Percentiles rank a stretch among this genome's conserved stretches.
Evolutionary conservation across 2,888 invertebrate genomes (phyloP).

Genomic region (Lacanobia wlatinum): DNA sequence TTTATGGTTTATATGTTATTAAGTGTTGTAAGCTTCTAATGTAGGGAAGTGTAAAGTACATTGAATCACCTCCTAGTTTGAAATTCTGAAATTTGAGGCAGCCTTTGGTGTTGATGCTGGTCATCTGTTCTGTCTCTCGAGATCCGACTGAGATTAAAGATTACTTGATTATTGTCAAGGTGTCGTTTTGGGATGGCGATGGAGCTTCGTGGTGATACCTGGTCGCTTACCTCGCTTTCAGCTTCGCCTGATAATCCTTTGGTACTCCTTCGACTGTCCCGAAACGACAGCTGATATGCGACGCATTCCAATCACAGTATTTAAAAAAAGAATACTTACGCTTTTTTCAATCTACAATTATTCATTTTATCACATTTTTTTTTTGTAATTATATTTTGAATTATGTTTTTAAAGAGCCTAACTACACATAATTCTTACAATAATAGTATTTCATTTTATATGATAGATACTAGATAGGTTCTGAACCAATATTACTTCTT

Average conservation of each 20-base stretch:
- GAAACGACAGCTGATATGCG: slow-evolving; percentile 67
- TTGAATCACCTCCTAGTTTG: slow-evolving; percentile 85
- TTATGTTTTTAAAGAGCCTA: slow-evolving; percentile 72
- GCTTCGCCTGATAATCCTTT: slow-evolving; percentile 37
- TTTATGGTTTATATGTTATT: slow-evolving; percentile 82
- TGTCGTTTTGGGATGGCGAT: slow-evolving; percentile 59
- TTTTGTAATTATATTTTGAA: slow-evolving; percentile 73
- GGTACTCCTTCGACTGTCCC: slow-evolving; percentile 19
- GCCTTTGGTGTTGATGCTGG: slow-evolving; percentile 82
- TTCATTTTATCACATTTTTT: slow-evolving; percentile 67
- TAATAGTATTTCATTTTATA: slow-evolving; percentile 51
- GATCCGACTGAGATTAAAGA: slow-evolving; percentile 78
- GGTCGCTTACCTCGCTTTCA: slow-evolving; percentile 43
- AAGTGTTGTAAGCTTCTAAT: slow-evolving; percentile 84
- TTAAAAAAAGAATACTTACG: slow-evolving; percentile 76
- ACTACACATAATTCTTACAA: slow-evolving; percentile 62
- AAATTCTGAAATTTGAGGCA: slow-evolving; percentile 73
- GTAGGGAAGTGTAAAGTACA: slow-evolving; percentile 85
- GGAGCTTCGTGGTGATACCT: slow-evolving; percentile 1
- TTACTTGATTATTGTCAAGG: slow-evolving; percentile 68
- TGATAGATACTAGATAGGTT: slow-evolving; percentile 50
- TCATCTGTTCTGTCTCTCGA: slow-evolving; percentile 79
- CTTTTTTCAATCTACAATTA: slow-evolving; percentile 72
- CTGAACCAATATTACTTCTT: slow-evolving; percentile 57
- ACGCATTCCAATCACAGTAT: slow-evolving; percentile 89